A percentile compares a stretch with the other conserved stretches of the same genome.
phyloP scores from a whole-genome alignment of 2,888 invertebrate genomes.

The Pollenia amentaria region DNA sequence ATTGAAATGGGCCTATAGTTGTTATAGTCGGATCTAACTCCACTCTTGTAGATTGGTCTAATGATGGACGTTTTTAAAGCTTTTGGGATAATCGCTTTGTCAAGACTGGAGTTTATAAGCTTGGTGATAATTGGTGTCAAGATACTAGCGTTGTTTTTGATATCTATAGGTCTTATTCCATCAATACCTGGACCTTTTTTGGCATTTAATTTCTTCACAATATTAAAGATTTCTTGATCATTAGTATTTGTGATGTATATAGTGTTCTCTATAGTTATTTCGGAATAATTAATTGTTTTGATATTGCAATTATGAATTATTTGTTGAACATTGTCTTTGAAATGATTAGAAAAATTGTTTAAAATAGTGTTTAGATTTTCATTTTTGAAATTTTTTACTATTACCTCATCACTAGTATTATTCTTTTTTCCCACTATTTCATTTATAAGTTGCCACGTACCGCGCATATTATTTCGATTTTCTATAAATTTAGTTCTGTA shows the following conservation, averaged over 20 bases:
- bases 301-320: too few species aligned
- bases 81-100: neutral
- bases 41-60: neutral
- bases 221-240: neutral
- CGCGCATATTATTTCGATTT: neutral
- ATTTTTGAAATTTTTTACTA: too few species aligned
- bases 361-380: too few species aligned
- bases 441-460: neutral
- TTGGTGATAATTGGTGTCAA: neutral
- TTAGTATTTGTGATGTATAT: neutral
- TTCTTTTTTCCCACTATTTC: neutral
- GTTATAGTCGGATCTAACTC: neutral
- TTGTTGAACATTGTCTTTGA: too few species aligned
- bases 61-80: neutral
- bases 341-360: too few species aligned
- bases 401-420: neutral
- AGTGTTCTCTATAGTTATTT: too few species aligned
- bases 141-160: conserved; percentile 5
- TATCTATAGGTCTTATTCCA: neutral
- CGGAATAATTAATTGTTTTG: too few species aligned
- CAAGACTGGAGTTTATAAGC: neutral
- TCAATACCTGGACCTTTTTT: conserved; percentile 1
- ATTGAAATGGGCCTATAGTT: conserved; percentile 6
- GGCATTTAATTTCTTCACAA: neutral
- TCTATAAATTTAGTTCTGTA: too few species aligned